phyloP scores from a whole-genome alignment of 2,888 invertebrate genomes.

The Papilio gigon region DNA sequence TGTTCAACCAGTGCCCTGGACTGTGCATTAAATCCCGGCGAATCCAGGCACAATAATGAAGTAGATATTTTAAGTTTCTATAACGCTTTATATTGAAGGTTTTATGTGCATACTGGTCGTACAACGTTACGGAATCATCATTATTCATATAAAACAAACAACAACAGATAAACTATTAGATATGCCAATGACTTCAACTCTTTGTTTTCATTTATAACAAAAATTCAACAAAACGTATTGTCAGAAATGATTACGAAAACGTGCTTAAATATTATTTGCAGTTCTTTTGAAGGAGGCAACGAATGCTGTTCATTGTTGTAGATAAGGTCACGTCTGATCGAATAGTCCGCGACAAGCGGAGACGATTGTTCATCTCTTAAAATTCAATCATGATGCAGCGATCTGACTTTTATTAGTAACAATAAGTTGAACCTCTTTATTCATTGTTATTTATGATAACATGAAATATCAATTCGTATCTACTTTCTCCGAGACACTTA shows the following conservation, averaged over 20 bases:
- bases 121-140: too few species aligned
- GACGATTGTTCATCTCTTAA: slow-evolving; percentile 23
- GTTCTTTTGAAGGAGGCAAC: slow-evolving; percentile 58
- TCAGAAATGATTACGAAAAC: slow-evolving; percentile 44
- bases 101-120: slow-evolving; percentile 13
- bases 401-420: not conserved
- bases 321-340: slow-evolving; percentile 55
- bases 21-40: slow-evolving; percentile 54
- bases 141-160: too few species aligned
- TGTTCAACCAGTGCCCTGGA: slow-evolving; percentile 58
- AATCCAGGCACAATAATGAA: slow-evolving; percentile 55
- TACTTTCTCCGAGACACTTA: not conserved
- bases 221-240: slow-evolving; percentile 34
- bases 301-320: slow-evolving; percentile 58
- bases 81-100: slow-evolving; percentile 53
- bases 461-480: not conserved
- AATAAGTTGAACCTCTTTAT: not conserved
- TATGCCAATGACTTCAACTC: not conserved
- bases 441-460: slow-evolving; percentile 1
- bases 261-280: slow-evolving; percentile 63
- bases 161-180: too few species aligned
- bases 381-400: slow-evolving; percentile 11
- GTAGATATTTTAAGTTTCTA: slow-evolving; percentile 59
- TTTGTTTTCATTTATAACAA: slow-evolving; percentile 21
- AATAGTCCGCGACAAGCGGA: slow-evolving; percentile 39